phyloP scores from a whole-genome alignment of 2,797 vertebrate genomes.

The Sebastes hubbsi region DNA sequence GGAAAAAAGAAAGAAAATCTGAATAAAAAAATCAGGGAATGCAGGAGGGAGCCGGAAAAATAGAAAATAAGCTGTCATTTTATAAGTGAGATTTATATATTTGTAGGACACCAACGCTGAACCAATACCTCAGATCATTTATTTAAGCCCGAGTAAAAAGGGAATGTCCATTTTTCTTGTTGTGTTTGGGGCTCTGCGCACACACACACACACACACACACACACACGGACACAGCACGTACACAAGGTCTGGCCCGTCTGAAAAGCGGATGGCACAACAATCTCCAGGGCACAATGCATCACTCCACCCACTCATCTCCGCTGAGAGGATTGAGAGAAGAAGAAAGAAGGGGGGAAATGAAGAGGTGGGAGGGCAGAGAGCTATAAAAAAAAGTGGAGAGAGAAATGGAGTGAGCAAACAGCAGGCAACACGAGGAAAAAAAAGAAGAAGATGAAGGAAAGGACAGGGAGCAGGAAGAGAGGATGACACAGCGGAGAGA shows the following conservation, averaged over 20 bases:
- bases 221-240: neutral
- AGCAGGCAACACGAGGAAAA: slow-evolving; percentile 16
- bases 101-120: slow-evolving; percentile 36
- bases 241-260: slow-evolving; percentile 39
- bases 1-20: neutral
- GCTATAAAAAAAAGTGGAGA: slow-evolving; percentile 1
- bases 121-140: slow-evolving; percentile 53
- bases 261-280: slow-evolving; percentile 69
- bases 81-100: slow-evolving; percentile 66
- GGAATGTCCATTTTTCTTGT: slow-evolving; percentile 43
- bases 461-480: slow-evolving; percentile 6
- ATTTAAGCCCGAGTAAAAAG: slow-evolving; percentile 47
- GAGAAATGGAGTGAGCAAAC: neutral
- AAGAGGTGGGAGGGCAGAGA: slow-evolving; percentile 42
- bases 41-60: neutral
- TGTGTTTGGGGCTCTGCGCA: slow-evolving; percentile 8
- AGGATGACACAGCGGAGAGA: slow-evolving; percentile 55
- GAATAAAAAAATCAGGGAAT: slow-evolving; percentile 8
- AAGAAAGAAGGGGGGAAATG: slow-evolving; percentile 26
- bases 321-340: slow-evolving; percentile 57
- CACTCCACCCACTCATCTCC: slow-evolving; percentile 75
- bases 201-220: neutral
- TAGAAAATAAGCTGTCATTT: slow-evolving; percentile 63
- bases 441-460: slow-evolving; percentile 31
- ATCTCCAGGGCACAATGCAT: slow-evolving; percentile 74